Base-by-base conservation (phyloP, 2,113 vertebrate species). In the Chaetura pelagica region DNA sequence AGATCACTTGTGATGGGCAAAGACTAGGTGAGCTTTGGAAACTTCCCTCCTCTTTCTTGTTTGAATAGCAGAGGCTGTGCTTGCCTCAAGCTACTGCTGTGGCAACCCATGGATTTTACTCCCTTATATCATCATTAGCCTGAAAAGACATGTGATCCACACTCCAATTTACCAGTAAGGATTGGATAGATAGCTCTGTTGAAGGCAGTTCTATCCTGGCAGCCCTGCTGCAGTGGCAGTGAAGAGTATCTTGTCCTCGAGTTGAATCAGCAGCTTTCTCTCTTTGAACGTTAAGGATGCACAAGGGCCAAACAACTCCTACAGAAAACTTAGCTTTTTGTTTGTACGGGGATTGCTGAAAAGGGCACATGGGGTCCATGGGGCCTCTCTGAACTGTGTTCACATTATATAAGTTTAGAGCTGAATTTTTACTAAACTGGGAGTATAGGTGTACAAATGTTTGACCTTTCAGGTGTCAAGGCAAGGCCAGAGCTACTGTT, bases 101-200 rank as follows among this genome's bases (percentile, higher is more conserved):
- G 72, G 91, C 72, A 95, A 86, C 94, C 84, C 73, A 68, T 86
- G 62, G 93, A 72, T 88, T 1, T 3, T 59, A 54, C 6, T 90
- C 26, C 48, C 22, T 87, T 96, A 87, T 82, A 91, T 96, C 85
- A 97, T 96, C 77, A 81, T 97, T 96, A 96, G 63, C 23, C 44
- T 84, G 74, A 76, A 93, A 93, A 93, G 94, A 55, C 48, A 52
- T 58, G 38, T 54, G 82, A 94, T 92, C 42, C 54, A 35, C 1
- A 5, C 63, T 97, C 87, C 92, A 94, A 62, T 96, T 96, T 96
- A 88, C 84, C 85, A 71, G 83, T 87, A 35, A 88, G 89, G 66
- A 64, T 51, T 93, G 83, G 35, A 95, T 68, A 49, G 86, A 89
- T 86, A 32, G 22, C 72, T 91, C 62, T 82, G 66, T 80, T 85